Percentiles rank a stretch among this genome's conserved stretches.
phyloP scores from a whole-genome alignment of 2,797 vertebrate species.

The Paguma larvata region DNA sequence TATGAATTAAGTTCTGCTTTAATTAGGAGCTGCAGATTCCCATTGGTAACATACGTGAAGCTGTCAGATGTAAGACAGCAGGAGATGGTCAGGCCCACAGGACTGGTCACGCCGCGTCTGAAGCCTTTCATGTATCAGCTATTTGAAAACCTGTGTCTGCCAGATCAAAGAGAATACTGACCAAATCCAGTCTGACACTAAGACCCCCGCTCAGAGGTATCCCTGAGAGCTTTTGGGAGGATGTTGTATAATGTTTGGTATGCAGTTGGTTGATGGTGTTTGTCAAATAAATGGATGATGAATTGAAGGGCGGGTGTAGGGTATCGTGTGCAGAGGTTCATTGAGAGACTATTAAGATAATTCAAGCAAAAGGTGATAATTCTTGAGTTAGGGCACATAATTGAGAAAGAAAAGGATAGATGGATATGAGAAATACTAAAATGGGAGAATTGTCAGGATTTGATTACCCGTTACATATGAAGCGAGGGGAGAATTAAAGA shows the following conservation, averaged over 20 bases:
- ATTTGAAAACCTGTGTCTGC: not conserved
- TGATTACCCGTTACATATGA: not conserved
- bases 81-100: not conserved
- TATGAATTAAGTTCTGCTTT: slow-evolving; percentile 48
- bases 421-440: not conserved
- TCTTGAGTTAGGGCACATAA: not conserved
- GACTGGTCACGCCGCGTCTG: not conserved
- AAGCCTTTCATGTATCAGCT: not conserved
- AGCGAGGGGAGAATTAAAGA: not conserved
- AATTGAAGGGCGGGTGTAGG: not conserved
- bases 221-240: not conserved
- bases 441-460: not conserved
- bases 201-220: not conserved
- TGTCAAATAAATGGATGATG: not conserved
- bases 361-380: not conserved
- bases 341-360: not conserved
- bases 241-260: not conserved
- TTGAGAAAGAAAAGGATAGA: not conserved
- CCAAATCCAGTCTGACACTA: not conserved
- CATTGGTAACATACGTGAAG: not conserved
- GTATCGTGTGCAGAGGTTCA: not conserved
- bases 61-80: not conserved
- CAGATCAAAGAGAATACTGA: not conserved
- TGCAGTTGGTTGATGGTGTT: not conserved
- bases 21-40: not conserved